Base-by-base conservation (phyloP, 2,113 vertebrate genomes). In the Bombycilla garrulus region DNA sequence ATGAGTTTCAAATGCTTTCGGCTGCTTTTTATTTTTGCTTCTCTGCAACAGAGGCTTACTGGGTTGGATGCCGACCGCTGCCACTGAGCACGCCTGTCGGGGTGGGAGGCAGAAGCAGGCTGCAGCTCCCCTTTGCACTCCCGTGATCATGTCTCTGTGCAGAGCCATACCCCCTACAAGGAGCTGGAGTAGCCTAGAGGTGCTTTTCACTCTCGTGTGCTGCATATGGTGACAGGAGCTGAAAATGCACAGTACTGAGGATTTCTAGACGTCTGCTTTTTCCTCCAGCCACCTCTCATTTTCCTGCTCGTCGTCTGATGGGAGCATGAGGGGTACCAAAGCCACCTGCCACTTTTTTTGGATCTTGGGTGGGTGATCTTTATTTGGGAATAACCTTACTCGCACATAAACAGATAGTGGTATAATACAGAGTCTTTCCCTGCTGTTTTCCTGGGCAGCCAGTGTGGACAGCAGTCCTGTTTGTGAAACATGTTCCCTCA, bases 121-220 rank as follows among this genome's bases (percentile, higher is more conserved):
- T 56, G 81, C 79, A 70, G 71, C 88, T 93, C 81, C 71, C 81
- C 81, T 92, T 79, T 54, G 74, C 13, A 7, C 82, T 67, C 67
- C 66, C 82, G 72, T 23, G 44, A 36, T 86, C 56, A 2, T 19
- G 29, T 64, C 92, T 88, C 76, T 35, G 47, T 40, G 62, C 78
- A 73, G 15, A 93, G 64, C 90, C 47, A 5, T 87, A 60, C 90
- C 90, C 92, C 95, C 94, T 90, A 5, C 82, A 31, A 90, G 69
- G 88, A 95, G 56, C 92, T 28, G 17, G 88, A 95, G 93, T 92
- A 96, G 95, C 94, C 88, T 92, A 78, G 92, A 92, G 91, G 92
- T 81, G 69, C 79, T 92, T 96, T 92, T 92, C 69, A 45, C 65
- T 94, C 92, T 93, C 4, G 0, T 26, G 57, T 77, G 73, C 86